Base-by-base conservation (phyloP, 2,113 vertebrate genomes). In the Cottus gobio region DNA sequence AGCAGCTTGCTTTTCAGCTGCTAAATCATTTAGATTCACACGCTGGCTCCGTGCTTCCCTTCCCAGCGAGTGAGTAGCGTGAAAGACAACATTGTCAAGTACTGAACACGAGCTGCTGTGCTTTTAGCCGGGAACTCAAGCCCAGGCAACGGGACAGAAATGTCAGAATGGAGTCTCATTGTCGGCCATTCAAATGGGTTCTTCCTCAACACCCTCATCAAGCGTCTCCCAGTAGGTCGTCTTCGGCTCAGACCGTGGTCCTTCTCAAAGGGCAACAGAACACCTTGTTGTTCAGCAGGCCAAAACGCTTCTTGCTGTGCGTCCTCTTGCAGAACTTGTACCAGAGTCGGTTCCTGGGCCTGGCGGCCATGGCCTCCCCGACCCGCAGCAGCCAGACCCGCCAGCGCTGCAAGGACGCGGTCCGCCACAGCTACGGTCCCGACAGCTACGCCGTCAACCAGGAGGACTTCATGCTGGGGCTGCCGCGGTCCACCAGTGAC, bases 321-420 rank as follows among this genome's bases (percentile, higher is more conserved):
- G 2, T 83, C 67, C 79, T 20, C 1, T 83, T 87, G 15, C 92
- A 99, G 98, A 99, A 97, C 96, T 95, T 99, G 91, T 99, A 99
- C 96, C 98, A 99, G 93, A 98, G 97, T 95, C 96, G 98, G 93
- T 96, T 99, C 90, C 93, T 99, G 85, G 96, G 97, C 87, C 96
- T 98, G 96, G 97, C 97, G 61, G 96, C 97, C 85, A 99, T 99
- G 98, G 97, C 98, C 0, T 98, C 98, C 52, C 98, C 98, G 28
- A 96, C 97, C 24, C 95, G 97, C 90, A 96, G 93, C 84, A 96
- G 96, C 24, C 97, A 97, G 90, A 95, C 82, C 70, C 95, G 97
- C 37, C 96, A 97, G 79, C 96, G 97, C 60, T 98, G 96, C 85
- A 99, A 99, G 90, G 96, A 96, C 44, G 94, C 71, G 42, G 84